Base-by-base conservation (phyloP, 2,888 invertebrate species). In the Digitonthophagus gazella region DNA sequence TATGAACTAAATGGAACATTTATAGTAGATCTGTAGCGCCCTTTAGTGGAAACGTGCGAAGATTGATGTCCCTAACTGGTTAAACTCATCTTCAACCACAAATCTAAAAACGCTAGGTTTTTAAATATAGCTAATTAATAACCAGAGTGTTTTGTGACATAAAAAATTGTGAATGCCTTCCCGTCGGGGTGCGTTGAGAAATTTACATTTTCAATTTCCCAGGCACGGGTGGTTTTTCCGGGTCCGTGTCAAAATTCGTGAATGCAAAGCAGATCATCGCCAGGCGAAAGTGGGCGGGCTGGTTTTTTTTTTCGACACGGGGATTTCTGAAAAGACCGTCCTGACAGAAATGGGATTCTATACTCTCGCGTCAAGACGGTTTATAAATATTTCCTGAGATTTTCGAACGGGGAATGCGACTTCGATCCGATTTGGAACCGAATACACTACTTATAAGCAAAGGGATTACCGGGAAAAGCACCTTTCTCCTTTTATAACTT, bases 191-290 rank as follows among this genome's bases (percentile, higher is more conserved):
- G 18, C n/a, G 18, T 8, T n/a, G 19, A 15, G 70, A 71, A 67
- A 75, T 75, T 76, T 76, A 74, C 75, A 75, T 76, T 75, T 76
- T 75, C 75, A 75, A 75, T 76, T 75, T 75, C 74, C 75, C 72
- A 54, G 65, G 11, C 65, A 11, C 16, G 44, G 58, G 11, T 16
- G 65, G 20, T 54, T 19, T 66, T 18, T 58, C 67, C n/a, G 58
- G 58, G 58, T 67, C 58, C 58, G 22, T 58, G 67, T 67, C 67
- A 67, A 67, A 67, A 67, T 67, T 58, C 22, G 20, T 67, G 58
- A 67, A 67, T 67, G 58, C 28, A 67, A 67, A 67, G 28, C 65
- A 66, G 66, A 22, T 66, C 66, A 56, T 66, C n/a, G 44, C 11
- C 64, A 28, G 22, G 64, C 15, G 44, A 64, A 64, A 44, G 22